Evolutionary conservation across 23 tunicate genomes (phyloP), one percentile per base, ranked within the genome.

Genomic region (Halocynthia roretzi): DNA sequence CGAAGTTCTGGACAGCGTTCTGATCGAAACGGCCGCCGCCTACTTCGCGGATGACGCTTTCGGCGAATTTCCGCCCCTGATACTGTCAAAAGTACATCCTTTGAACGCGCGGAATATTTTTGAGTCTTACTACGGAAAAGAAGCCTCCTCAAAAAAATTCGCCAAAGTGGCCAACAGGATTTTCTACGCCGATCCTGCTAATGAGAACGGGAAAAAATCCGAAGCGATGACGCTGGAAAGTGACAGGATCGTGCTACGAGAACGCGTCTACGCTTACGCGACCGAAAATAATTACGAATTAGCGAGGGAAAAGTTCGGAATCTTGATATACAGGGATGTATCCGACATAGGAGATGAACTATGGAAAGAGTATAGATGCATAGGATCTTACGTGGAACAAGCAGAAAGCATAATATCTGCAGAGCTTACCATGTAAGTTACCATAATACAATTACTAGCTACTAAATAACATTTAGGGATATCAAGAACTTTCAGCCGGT

Each of bases 11-110:
- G 76, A 71, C 40, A 68, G 68, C 31, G 18, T 51, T 9, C 10
- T 83, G 52, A 81, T 83, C 10, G 52, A 68, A 44, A 14, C 52
- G 8, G 51, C 75, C 8, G 76, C 87, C 12, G 17, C 81, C 7
- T 83, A 75, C 49, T 83, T 83, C 67, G 81, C 87, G 9, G 87
- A 83, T 52, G 76, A 83, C 77, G 76, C 87, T 10, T 54, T 75
- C 10, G 48, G 70, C 23, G 49, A 68, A 0, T 14, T 20, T 7
- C 54, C 72, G 11, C 50, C 40, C 2, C 31, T 83, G 7, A 62
- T 68, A 4, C 81, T 81, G 12, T 61, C 66, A 31, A 71, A 21
- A 19, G 61, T 83, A 52, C 17, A n/a, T 7, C 81, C 81, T 8
- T 57, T 76, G 10, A 67, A 76, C 15, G 80, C 81, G 15, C 31